Evolutionary conservation across 2,797 vertebrate genomes (phyloP).

Genomic region (Poliocrania exsul): DNA sequence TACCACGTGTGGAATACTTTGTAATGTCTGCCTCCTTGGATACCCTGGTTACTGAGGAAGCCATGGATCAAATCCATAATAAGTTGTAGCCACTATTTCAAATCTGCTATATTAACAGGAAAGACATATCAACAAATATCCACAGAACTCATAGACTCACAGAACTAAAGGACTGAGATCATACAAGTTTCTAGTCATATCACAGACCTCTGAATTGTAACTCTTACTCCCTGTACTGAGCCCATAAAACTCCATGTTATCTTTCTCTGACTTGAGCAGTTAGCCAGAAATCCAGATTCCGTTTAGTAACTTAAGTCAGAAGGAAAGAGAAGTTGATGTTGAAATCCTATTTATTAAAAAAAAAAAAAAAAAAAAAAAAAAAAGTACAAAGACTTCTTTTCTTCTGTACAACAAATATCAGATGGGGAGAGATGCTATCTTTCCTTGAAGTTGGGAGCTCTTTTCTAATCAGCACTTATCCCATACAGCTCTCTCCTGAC

Average conservation of each 20-base stretch:
- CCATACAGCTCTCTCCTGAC: neutral
- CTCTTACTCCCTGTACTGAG: neutral
- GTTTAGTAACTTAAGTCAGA: conserved; percentile 5
- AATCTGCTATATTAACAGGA: neutral
- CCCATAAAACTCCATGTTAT: neutral
- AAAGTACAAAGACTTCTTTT: neutral
- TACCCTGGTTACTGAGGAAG: too few species aligned
- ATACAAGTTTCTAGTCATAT: neutral
- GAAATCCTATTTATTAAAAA: conserved; percentile 5
- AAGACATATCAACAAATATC: neutral
- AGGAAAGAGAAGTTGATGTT: conserved; percentile 2
- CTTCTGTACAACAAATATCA: neutral
- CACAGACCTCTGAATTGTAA: neutral
- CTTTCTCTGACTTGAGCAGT: neutral
- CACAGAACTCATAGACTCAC: neutral
- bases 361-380: neutral
- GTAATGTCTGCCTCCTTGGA: too few species aligned
- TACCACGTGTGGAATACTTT: too few species aligned
- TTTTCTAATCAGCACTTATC: conserved; percentile 27
- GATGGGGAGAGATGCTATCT: conserved; percentile 20
- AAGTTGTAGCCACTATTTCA: neutral
- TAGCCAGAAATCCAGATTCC: conserved; percentile 6
- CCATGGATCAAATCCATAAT: too few species aligned
- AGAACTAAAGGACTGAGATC: neutral
- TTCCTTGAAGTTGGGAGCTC: neutral